Conservation (phyloP, 1,140 invertebrate species). For the Berghia stephanieae region DNA sequence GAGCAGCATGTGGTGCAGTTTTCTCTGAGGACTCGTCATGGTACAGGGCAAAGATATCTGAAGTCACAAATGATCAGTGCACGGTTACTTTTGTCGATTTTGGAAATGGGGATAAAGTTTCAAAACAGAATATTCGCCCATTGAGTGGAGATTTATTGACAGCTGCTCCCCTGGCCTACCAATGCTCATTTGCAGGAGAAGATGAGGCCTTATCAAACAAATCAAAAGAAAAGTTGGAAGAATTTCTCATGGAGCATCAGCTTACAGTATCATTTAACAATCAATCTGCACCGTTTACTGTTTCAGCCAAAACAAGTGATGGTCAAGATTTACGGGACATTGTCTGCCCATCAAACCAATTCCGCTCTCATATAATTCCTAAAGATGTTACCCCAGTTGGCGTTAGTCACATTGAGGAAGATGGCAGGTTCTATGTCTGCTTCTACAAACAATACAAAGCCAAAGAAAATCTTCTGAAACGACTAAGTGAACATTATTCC, state of each 20-base stretch:
- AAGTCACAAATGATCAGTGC: constrained; percentile 62
- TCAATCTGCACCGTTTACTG: constrained; percentile 22
- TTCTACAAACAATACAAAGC: constrained; percentile 48
- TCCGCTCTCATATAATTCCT: constrained; percentile 22
- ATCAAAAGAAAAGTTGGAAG: constrained; percentile 37
- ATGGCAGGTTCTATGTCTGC: constrained; percentile 68
- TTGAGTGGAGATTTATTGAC: constrained; percentile 32
- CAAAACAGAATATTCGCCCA: constrained; percentile 23
- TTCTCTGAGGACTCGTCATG: constrained; percentile 77
- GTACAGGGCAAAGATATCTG: constrained; percentile 80
- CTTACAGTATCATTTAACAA: constrained; percentile 43
- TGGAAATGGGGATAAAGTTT: constrained; percentile 63
- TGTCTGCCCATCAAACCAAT: constrained; percentile 8
- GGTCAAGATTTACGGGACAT: constrained; percentile 37
- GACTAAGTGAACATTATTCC: constrained; percentile 35
- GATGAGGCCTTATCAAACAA: constrained; percentile 32
- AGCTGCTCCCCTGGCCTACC: constrained; percentile 29
- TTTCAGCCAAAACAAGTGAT: constrained; percentile 34
- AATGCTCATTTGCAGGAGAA: constrained; percentile 33
- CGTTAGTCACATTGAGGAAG: constrained; percentile 52
- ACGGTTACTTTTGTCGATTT: constrained; percentile 81
- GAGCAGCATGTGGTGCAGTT: constrained; percentile 75
- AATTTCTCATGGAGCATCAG: constrained; percentile 41
- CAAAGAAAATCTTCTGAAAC: constrained; percentile 70
- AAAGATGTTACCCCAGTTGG: constrained; percentile 34